These are phyloP conservation scores for Petrocephalus microphthalmus DNA, from an alignment of 2,113 vertebrate genomes.

Conservation along the genomic window DNA sequence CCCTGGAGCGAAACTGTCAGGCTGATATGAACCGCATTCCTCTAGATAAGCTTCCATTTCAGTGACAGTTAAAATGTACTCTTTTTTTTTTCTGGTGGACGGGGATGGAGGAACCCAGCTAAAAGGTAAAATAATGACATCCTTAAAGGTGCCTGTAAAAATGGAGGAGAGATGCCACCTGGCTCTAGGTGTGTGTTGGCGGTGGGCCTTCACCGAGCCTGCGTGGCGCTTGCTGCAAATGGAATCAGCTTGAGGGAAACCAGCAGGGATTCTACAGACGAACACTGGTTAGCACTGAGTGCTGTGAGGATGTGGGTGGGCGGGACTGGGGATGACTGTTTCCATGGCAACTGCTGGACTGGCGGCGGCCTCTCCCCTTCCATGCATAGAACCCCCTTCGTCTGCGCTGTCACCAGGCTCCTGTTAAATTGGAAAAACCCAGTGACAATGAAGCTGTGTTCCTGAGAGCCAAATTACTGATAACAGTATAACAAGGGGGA, in stretches of 20 bases:
- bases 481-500: background rate
- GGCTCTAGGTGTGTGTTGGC: background rate
- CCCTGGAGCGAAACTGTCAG: constrained; percentile 11
- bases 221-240: background rate
- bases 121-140: background rate
- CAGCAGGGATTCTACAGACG: background rate
- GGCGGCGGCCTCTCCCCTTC: constrained; percentile 49
- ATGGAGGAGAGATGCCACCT: background rate
- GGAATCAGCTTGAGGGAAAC: background rate
- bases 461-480: background rate
- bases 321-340: constrained; percentile 32
- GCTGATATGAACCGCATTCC: constrained; percentile 17
- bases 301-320: constrained; percentile 22
- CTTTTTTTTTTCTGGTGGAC: background rate
- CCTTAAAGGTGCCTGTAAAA: background rate
- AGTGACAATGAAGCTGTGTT: background rate
- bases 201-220: background rate
- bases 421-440: constrained; percentile 19
- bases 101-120: background rate
- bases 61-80: background rate
- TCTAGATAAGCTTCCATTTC: constrained; percentile 19
- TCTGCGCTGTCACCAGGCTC: constrained; percentile 29
- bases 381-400: constrained; percentile 50
- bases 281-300: constrained; percentile 1
- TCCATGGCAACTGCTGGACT: constrained; percentile 27